Evolutionary conservation across 2,113 vertebrate genomes (phyloP), one percentile per base, ranked within the genome.

Genomic region (Indicator maculatus): DNA sequence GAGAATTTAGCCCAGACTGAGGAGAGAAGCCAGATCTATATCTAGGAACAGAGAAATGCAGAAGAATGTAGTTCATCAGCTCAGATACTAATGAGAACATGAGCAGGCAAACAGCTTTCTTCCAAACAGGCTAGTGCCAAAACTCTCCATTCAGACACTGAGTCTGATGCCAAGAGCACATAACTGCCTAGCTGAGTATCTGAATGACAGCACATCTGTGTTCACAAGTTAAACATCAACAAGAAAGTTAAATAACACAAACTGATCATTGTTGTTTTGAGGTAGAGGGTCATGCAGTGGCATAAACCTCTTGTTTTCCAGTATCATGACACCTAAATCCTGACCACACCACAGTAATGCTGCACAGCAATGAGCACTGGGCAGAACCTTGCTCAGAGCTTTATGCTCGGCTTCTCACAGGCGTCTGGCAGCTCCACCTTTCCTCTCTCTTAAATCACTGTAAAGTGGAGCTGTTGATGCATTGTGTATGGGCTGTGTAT

Each of bases 81-180:
- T 90, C 80, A 64, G 81, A 88, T 78, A 83, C 92, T 92, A 92
- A 92, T 88, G 73, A 94, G 84, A 86, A 92, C 66, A 69, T 23
- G 71, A 93, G 82, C 71, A 79, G 81, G 44, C 92, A 94, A 89
- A 93, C n/a, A 65, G 77, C 70, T 89, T 88, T 66, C 45, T 78
- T 73, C 81, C 44, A 59, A 83, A 59, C 30, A 65, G 39, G 14
- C 74, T 70, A 44, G 36, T 85, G 84, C 93, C 83, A 95, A 94
- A 92, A 21, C 8, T 13, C 83, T 66, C 41, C 47, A 7, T 71
- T 88, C 92, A 88, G 63, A 80, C 80, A 9, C 64, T 65, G 24
- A 9, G 23, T 30, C 27, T 2, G 3, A 14, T 66, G 81, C 93
- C 91, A 95, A 72, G 86, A 84, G 55, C 77, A 65, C 39, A 8